These are phyloP conservation scores for Actinia tenebrosa DNA, from an alignment of 64 coral and sea anemone species.

Conservation along the genomic window DNA sequence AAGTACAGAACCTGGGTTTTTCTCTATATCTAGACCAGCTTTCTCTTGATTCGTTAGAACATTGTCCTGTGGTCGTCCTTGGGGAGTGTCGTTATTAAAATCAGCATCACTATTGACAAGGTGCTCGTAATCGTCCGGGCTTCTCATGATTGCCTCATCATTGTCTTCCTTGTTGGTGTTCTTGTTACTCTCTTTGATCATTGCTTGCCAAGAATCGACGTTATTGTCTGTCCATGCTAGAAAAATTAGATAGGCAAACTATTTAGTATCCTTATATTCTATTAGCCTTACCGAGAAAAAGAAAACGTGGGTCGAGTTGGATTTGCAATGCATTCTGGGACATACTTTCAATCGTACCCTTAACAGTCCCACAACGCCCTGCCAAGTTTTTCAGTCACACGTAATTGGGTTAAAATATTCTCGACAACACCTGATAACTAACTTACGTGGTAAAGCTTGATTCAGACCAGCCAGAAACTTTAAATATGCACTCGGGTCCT, in stretches of 20 bases:
- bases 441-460: slow-evolving; percentile 13
- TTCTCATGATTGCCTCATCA: slow-evolving; percentile 1
- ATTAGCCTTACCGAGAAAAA: too few species aligned
- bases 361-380: too few species aligned
- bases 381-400: neutral
- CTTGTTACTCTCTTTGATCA: neutral
- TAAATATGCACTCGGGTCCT: neutral
- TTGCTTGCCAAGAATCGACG: slow-evolving; percentile 33
- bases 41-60: neutral
- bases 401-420: too few species aligned
- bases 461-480: neutral
- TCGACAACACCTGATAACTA: neutral
- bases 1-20: neutral
- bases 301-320: too few species aligned
- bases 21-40: neutral
- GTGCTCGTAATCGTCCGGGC: neutral
- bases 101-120: neutral
- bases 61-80: neutral
- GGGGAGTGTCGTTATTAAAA: neutral
- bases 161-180: neutral
- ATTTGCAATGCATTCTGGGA: too few species aligned
- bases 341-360: too few species aligned
- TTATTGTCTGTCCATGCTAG: neutral
- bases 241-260: neutral
- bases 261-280: too few species aligned